Evolutionary conservation across 2,888 invertebrate species (phyloP).

Genomic region (Cyclophora albipunctata): DNA sequence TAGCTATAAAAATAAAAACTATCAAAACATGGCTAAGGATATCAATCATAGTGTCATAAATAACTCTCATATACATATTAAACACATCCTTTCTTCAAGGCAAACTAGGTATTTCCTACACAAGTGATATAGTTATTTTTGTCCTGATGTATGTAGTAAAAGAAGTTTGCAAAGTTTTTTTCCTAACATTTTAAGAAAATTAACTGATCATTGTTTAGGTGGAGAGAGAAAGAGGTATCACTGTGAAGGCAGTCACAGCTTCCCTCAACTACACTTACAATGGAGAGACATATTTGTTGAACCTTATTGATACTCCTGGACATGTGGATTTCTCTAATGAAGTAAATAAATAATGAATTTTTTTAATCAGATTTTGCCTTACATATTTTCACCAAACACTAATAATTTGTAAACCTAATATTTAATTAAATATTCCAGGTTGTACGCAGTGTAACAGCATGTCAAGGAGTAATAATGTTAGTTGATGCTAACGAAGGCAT

Average conservation of each 20-base stretch:
- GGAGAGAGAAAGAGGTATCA: constrained; percentile 97
- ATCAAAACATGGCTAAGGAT: too few relatives aligned
- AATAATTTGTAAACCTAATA: background rate
- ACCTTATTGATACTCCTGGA: constrained; percentile 98
- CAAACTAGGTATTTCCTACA: too few relatives aligned
- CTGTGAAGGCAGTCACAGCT: constrained; percentile 98
- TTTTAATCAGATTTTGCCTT: too few relatives aligned
- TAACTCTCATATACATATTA: too few relatives aligned
- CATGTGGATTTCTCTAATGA: constrained; percentile 99
- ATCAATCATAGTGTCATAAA: too few relatives aligned
- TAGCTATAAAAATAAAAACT: too few relatives aligned
- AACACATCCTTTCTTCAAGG: too few relatives aligned
- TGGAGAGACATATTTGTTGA: constrained; percentile 85
- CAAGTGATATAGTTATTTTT: too few relatives aligned
- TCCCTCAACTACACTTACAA: constrained; percentile 86
- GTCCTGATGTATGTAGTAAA: too few relatives aligned
- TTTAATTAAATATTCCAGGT: constrained; percentile 58
- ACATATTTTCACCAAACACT: background rate
- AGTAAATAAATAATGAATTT: constrained; percentile 65
- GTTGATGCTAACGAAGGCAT: constrained; percentile 98
- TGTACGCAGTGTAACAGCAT: constrained; percentile 91
- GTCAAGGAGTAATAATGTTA: constrained; percentile 94
- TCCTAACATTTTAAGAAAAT: too few relatives aligned
- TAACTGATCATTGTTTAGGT: constrained; percentile 69
- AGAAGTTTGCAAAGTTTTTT: too few relatives aligned